Conservation (phyloP, 1,140 invertebrate species). For the Drosophila dunni region DNA sequence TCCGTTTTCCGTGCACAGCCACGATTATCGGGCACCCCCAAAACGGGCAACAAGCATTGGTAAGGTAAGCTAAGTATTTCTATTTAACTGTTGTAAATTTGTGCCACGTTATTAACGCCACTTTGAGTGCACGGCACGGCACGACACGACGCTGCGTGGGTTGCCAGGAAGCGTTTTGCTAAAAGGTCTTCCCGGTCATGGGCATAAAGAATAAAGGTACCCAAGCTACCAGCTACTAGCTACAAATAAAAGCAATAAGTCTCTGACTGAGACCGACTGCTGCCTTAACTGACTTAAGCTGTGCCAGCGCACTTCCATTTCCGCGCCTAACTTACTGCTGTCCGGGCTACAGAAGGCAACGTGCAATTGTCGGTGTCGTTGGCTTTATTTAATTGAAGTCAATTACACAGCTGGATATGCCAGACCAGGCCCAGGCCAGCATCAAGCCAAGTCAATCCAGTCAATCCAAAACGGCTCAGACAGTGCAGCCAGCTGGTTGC, state of each 20-base stretch:
- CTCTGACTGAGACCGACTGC: not conserved
- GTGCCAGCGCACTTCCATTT: conserved; percentile 46
- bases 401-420: conserved; percentile 74
- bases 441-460: conserved; percentile 3
- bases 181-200: conserved; percentile 54
- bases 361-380: conserved; percentile 72
- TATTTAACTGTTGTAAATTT: conserved; percentile 62
- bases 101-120: conserved; percentile 75
- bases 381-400: conserved; percentile 80
- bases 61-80: conserved; percentile 50
- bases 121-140: conserved; percentile 56
- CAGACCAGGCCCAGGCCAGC: conserved; percentile 16
- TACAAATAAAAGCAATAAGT: conserved; percentile 23
- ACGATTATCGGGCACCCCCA: conserved; percentile 62
- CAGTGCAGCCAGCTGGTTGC: conserved; percentile 40
- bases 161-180: conserved; percentile 37
- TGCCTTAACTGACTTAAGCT: conserved; percentile 39
- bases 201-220: conserved; percentile 39
- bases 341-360: conserved; percentile 65
- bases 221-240: not conserved
- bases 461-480: conserved; percentile 23
- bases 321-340: conserved; percentile 19
- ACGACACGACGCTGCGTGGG: conserved; percentile 29
- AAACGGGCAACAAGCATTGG: not conserved
- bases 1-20: conserved; percentile 64